Evolutionary conservation across 1,140 invertebrate genomes (phyloP), one percentile per base, ranked within the genome.

Genomic region (Atta colombica): DNA sequence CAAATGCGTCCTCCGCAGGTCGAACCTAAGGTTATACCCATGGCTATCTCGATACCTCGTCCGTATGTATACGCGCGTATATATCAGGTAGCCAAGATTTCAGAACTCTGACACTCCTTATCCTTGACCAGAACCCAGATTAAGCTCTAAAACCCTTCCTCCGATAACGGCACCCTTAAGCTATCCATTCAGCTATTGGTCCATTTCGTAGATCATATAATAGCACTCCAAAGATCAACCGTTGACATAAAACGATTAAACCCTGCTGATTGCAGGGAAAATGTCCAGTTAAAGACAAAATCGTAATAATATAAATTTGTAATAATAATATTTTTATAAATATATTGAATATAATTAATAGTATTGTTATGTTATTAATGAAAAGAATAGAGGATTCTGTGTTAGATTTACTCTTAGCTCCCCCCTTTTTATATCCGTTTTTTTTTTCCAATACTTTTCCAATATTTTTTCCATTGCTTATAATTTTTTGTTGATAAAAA

Each of bases 121-220:
- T 91, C 90, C 89, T 87, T 81, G 60, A 21, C 75, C 77, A 77
- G 85, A 80, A 75, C 84, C 87, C 86, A 90, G 92, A 94, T 93
- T 93, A 93, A 89, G 61, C 86, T 87, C 88, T 89, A 92, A 93
- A 93, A 93, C 87, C 92, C 89, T 88, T 92, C 65, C 87, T 51
- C 58, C 91, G 93, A 93, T 93, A 94, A 93, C 88, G 89, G 84
- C 31, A 88, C 65, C 90, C 87, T 92, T 91, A 93, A 91, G 91
- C 91, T 89, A 55, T 91, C 90, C 89, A 93, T 93, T 88, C 88
- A 91, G 91, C 89, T 89, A 88, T 87, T 86, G 87, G 89, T 60
- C 89, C 81, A 88, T 90, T 66, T 69, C 81, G 85, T 90, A 60
- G 58, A 66, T 39, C 75, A 28, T 80, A 85, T 87, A 90, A 89